A percentile compares a stretch with the other conserved stretches of the same genome.
Conservation (phyloP, 2,797 vertebrate species). For the Neoniphon sammara region DNA sequence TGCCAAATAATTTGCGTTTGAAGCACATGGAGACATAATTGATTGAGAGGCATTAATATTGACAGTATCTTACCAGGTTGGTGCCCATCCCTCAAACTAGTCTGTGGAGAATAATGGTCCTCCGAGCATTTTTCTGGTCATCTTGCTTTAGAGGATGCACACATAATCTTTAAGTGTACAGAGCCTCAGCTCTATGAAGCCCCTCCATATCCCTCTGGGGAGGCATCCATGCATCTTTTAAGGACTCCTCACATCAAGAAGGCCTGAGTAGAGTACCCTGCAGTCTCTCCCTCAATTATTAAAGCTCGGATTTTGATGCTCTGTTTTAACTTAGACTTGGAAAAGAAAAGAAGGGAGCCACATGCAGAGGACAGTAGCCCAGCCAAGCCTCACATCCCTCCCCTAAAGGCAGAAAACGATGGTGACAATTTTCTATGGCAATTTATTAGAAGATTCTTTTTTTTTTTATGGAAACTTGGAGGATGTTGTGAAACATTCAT, state of each 20-base stretch:
- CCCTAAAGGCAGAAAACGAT: conserved; percentile 52
- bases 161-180: conserved; percentile 77
- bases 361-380: conserved; percentile 64
- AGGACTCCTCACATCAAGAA: conserved; percentile 76
- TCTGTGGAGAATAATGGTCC: conserved; percentile 70
- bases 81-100: conserved; percentile 64
- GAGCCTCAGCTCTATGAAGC: conserved; percentile 62
- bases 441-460: conserved; percentile 59
- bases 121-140: conserved; percentile 74
- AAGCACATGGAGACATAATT: conserved; percentile 72
- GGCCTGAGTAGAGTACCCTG: conserved; percentile 73
- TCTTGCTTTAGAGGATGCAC: conserved; percentile 73
- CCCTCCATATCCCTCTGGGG: conserved; percentile 74
- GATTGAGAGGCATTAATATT: conserved; percentile 77
- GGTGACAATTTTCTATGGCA: conserved; percentile 62
- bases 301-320: conserved; percentile 74
- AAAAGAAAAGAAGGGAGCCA: conserved; percentile 43
- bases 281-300: conserved; percentile 82
- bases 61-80: conserved; percentile 73
- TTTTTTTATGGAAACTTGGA: conserved; percentile 70
- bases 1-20: conserved; percentile 72
- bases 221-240: conserved; percentile 84
- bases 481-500: conserved; percentile 74
- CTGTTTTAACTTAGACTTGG: conserved; percentile 69
- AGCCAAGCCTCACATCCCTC: conserved; percentile 39